Evolutionary conservation across 2,113 vertebrate species (phyloP).

Genomic region (Nerophis lumbriciformis): DNA sequence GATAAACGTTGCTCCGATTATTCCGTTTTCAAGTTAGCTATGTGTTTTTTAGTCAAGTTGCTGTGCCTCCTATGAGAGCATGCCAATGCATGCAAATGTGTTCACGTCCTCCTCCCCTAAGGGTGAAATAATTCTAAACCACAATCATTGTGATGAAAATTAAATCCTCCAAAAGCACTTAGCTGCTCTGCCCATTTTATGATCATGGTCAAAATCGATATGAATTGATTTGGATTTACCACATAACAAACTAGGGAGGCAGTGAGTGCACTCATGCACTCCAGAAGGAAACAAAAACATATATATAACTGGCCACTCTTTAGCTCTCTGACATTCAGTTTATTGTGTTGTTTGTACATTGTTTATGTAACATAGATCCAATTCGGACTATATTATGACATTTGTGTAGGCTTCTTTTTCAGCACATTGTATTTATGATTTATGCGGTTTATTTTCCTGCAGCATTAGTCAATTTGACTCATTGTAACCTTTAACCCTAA

Average conservation of each 20-base stretch:
- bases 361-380: too few relatives aligned
- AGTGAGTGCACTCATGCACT: neutral
- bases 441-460: too few relatives aligned
- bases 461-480: too few relatives aligned
- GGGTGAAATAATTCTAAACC: neutral
- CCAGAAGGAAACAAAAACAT: neutral
- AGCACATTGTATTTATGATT: too few relatives aligned
- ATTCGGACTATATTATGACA: too few relatives aligned
- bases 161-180: neutral
- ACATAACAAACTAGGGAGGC: neutral
- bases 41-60: too few relatives aligned
- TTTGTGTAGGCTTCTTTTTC: too few relatives aligned
- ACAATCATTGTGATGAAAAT: constrained; percentile 2
- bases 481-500: too few relatives aligned
- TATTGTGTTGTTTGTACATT: too few relatives aligned
- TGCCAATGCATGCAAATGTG: constrained; percentile 11
- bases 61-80: neutral
- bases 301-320: neutral
- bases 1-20: too few relatives aligned
- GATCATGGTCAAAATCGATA: neutral
- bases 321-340: too few relatives aligned
- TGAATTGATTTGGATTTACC: neutral
- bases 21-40: too few relatives aligned
- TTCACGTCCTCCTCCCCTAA: neutral
- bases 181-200: constrained; percentile 2